phyloP scores from a whole-genome alignment of 2,113 vertebrate species.

The Dipodomys stephensi region DNA sequence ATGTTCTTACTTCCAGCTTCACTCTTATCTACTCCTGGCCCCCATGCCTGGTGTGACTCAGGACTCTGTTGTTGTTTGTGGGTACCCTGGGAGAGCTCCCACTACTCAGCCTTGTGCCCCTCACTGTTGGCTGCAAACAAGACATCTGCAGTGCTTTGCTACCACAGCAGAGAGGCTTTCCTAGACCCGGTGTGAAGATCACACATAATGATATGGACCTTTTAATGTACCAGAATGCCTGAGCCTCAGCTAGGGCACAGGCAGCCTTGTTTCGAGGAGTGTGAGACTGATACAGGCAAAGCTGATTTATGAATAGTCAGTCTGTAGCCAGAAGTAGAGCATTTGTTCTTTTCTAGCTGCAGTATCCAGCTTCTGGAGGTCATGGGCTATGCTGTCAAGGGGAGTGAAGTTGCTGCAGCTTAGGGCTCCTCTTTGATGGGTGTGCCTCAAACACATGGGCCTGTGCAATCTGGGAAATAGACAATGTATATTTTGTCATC shows the following conservation, averaged over 20 bases:
- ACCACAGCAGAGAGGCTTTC: background rate
- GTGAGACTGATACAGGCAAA: background rate
- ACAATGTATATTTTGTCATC: background rate
- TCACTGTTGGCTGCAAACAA: background rate
- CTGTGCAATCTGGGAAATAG: background rate
- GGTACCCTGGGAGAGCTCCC: background rate
- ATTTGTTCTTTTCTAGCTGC: conserved; percentile 5
- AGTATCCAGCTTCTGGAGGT: background rate
- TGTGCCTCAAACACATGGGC: conserved; percentile 18
- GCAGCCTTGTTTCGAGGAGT: background rate
- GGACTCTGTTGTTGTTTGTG: background rate
- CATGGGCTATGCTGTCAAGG: background rate
- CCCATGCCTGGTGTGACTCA: background rate
- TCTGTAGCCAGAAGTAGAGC: background rate
- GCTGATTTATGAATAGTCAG: background rate
- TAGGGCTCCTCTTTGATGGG: background rate
- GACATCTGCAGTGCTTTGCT: background rate
- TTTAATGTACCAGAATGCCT: background rate
- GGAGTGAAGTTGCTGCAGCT: background rate
- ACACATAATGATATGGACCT: background rate
- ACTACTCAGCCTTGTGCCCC: background rate
- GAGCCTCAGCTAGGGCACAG: background rate
- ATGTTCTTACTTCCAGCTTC: background rate
- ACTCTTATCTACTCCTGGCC: background rate
- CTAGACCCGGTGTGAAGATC: background rate